These are phyloP conservation scores for Drosophila macrospina DNA, from an alignment of 2,888 invertebrate genomes.

Conservation along the genomic window DNA sequence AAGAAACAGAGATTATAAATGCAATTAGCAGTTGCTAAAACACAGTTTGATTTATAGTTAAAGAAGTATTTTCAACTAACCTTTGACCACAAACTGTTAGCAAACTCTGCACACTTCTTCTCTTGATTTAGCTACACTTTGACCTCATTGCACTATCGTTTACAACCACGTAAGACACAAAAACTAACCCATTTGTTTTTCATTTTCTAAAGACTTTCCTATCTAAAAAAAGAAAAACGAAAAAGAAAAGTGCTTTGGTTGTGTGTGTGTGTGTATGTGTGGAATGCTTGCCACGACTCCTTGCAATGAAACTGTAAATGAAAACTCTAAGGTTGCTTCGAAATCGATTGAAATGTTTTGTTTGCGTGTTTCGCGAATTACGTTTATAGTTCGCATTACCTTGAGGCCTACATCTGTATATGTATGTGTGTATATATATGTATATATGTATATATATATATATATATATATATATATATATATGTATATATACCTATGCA, in stretches of 20 bases:
- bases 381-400: conserved; percentile 51
- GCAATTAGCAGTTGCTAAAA: conserved; percentile 5
- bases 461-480: background rate
- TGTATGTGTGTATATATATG: background rate
- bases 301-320: conserved; percentile 28
- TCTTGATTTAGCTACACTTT: conserved; percentile 15
- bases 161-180: conserved; percentile 23
- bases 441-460: background rate
- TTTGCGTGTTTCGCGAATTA: conserved; percentile 68
- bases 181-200: conserved; percentile 21
- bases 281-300: conserved; percentile 22
- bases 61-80: conserved; percentile 4
- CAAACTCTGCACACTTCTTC: conserved; percentile 4
- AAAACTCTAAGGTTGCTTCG: conserved; percentile 51
- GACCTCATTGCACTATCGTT: conserved; percentile 30
- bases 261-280: conserved; percentile 1
- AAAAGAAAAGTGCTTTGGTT: background rate
- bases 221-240: conserved; percentile 22
- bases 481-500: conserved; percentile 7
- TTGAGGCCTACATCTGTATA: conserved; percentile 60
- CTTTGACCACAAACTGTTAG: conserved; percentile 1
- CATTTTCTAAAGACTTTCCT: conserved; percentile 34
- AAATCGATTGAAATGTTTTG: conserved; percentile 74
- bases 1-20: conserved; percentile 1
- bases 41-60: conserved; percentile 18